Conservation (phyloP, 2,113 vertebrate genomes). For the Colius striatus region DNA sequence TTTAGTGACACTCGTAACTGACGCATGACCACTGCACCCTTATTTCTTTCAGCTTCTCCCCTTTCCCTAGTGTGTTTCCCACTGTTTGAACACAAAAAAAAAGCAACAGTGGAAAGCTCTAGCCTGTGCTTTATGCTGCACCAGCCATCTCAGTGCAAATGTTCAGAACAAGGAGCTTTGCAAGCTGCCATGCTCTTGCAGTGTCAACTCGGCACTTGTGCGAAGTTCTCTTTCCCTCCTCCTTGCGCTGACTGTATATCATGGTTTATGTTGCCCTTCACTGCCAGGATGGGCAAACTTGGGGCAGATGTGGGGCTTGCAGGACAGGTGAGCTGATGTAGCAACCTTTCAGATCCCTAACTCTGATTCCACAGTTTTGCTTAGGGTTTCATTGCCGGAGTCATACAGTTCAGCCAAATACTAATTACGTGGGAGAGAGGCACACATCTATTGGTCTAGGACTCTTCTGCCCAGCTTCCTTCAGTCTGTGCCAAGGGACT, state of each 20-base stretch:
- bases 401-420: background rate
- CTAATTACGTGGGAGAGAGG: background rate
- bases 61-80: background rate
- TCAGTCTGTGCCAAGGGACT: background rate
- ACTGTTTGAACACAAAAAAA: background rate
- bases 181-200: background rate
- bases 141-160: background rate
- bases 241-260: background rate
- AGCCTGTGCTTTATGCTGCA: background rate
- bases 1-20: background rate
- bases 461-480: background rate
- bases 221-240: background rate
- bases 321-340: background rate
- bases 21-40: background rate
- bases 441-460: background rate
- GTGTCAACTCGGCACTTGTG: background rate
- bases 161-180: background rate
- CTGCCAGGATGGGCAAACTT: background rate
- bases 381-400: background rate
- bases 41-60: background rate
- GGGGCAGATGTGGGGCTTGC: background rate
- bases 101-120: background rate
- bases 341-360: background rate
- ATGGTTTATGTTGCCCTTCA: fast-evolving
- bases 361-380: background rate